phyloP scores from a whole-genome alignment of 2,797 vertebrate genomes.

The Natrix natrix region DNA sequence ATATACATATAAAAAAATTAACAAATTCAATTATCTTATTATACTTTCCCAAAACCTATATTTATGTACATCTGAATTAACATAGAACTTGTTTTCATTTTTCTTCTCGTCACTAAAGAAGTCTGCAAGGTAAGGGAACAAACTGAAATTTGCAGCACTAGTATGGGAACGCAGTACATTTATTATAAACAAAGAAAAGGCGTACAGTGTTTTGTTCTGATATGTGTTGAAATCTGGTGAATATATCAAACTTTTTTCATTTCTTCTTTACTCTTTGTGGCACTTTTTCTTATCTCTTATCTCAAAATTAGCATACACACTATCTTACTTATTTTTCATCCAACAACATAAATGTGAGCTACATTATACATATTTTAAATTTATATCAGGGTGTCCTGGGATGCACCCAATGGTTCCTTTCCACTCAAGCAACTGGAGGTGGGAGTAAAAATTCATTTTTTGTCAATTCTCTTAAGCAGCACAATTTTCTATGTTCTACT shows the following conservation, averaged over 20 bases:
- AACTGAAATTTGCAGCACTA: background rate
- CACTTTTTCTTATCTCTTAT: background rate
- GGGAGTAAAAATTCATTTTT: background rate
- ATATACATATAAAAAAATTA: background rate
- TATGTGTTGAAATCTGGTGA: background rate
- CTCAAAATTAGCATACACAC: background rate
- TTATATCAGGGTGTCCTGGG: no score
- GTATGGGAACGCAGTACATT: background rate
- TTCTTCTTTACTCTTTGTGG: background rate
- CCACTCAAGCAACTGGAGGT: background rate
- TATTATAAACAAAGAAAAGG: background rate
- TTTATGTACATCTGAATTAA: background rate
- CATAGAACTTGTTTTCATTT: background rate
- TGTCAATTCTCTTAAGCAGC: background rate
- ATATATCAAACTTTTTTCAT: background rate
- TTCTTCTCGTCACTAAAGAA: background rate
- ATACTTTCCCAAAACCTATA: no score
- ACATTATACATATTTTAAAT: background rate
- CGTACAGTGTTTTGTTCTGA: background rate
- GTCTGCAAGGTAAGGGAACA: background rate
- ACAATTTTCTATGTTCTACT: background rate
- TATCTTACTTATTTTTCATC: background rate
- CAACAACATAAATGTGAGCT: background rate
- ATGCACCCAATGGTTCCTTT: background rate
- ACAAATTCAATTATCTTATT: background rate